These are phyloP conservation scores for Drosophila aff. DNA, from an alignment of 1,140 invertebrate species.

Conservation along the genomic window DNA sequence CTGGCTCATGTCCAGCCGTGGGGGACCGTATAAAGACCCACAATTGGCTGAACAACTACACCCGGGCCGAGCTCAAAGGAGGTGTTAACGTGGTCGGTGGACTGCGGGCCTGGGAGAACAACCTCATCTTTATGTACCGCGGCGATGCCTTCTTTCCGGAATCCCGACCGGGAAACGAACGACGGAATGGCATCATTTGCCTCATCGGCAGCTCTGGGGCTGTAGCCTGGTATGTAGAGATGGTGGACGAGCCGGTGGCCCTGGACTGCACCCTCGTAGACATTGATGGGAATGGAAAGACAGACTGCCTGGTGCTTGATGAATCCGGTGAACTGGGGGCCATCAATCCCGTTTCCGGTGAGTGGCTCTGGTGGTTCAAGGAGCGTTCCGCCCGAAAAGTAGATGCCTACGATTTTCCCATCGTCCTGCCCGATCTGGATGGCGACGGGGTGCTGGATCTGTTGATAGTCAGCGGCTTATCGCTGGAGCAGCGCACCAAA, in stretches of 20 bases:
- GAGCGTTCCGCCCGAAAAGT: conserved; percentile 86
- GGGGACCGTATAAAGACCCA: conserved; percentile 86
- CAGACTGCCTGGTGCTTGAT: conserved; percentile 90
- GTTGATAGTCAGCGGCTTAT: conserved; percentile 86
- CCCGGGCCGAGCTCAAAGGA: conserved; percentile 90
- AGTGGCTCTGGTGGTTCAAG: conserved; percentile 87
- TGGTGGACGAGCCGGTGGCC: conserved; percentile 88
- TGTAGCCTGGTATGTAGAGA: conserved; percentile 88
- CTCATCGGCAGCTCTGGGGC: conserved; percentile 88
- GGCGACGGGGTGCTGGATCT: conserved; percentile 89
- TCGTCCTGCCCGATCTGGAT: conserved; percentile 90
- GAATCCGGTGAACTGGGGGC: conserved; percentile 89
- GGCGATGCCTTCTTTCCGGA: conserved; percentile 88
- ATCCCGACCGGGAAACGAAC: conserved; percentile 84
- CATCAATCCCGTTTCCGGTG: conserved; percentile 89
- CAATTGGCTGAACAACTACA: conserved; percentile 90
- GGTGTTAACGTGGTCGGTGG: conserved; percentile 89
- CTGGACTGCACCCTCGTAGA: conserved; percentile 90
- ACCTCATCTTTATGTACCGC: conserved; percentile 90
- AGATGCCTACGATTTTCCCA: conserved; percentile 88
- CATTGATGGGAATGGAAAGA: conserved; percentile 88
- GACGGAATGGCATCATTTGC: conserved; percentile 87
- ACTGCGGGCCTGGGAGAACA: conserved; percentile 87
- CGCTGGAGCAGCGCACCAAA: conserved; percentile 71
- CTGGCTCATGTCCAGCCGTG: conserved; percentile 87